phyloP scores from a whole-genome alignment of 2,797 vertebrate genomes.

The Dicrostonyx torquatus region DNA sequence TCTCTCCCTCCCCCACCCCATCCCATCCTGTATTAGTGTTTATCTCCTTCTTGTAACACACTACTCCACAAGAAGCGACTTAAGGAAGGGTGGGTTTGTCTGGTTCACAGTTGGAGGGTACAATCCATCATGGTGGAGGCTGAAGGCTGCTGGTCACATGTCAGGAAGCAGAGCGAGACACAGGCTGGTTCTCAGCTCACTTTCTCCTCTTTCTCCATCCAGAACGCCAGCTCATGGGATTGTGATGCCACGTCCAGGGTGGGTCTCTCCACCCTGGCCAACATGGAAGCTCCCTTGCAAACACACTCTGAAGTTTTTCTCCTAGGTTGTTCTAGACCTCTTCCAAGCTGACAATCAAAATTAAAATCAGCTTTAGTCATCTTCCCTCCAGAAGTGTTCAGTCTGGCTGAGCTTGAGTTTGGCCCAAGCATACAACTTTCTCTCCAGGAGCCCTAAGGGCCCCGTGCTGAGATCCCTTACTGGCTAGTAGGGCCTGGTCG shows the following conservation, averaged over 20 bases:
- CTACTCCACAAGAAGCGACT: background rate
- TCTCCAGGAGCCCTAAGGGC: background rate
- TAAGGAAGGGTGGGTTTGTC: background rate
- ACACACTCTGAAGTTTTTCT: no score
- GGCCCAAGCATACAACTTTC: background rate
- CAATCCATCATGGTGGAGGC: no score
- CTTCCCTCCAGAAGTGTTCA: background rate
- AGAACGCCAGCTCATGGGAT: background rate
- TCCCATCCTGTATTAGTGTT: background rate
- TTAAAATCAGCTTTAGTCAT: background rate
- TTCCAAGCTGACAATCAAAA: background rate
- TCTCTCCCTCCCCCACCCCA: background rate
- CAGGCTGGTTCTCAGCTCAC: background rate
- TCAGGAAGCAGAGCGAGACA: background rate
- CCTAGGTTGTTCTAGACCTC: background rate
- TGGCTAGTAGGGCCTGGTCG: background rate
- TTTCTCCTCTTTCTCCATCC: background rate
- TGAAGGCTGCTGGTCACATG: background rate
- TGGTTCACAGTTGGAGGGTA: background rate
- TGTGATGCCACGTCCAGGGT: background rate
- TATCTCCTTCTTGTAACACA: background rate
- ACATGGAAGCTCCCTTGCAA: background rate
- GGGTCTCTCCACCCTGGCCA: background rate
- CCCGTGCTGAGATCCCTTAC: background rate
- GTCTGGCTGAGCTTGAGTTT: background rate